Percentiles rank a stretch among this genome's conserved stretches.
Conservation (phyloP, 1,140 invertebrate species). For the Ceratina japonica region DNA sequence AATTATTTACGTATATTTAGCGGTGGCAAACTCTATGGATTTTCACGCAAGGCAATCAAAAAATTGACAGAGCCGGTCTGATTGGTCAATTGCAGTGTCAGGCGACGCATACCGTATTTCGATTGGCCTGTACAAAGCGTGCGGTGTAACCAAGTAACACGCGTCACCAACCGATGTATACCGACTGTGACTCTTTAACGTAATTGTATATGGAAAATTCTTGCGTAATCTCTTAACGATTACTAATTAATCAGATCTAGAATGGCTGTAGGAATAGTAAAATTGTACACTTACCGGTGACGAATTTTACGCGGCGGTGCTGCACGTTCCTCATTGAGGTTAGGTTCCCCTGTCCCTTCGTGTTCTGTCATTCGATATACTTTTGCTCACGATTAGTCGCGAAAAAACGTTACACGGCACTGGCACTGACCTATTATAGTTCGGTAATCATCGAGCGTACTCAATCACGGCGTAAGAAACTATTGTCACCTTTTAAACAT, state of each 20-base stretch:
- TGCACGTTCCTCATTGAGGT: slow-evolving; percentile 71
- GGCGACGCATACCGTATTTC: slow-evolving; percentile 65
- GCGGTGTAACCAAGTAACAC: slow-evolving; percentile 61
- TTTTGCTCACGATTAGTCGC: slow-evolving; percentile 16
- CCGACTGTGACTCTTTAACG: slow-evolving; percentile 16
- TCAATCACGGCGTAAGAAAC: slow-evolving; percentile 19
- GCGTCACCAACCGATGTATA: slow-evolving; percentile 56
- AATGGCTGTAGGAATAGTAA: neutral
- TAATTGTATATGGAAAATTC: slow-evolving; percentile 1
- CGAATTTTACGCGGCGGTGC: slow-evolving; percentile 74
- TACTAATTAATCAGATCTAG: neutral
- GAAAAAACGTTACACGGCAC: slow-evolving; percentile 23
- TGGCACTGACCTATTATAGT: neutral
- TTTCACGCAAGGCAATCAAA: slow-evolving; percentile 56
- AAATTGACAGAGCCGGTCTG: slow-evolving; percentile 49
- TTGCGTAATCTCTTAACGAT: neutral
- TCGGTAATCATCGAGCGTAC: slow-evolving; percentile 15
- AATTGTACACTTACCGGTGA: slow-evolving; percentile 73
- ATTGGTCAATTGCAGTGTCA: slow-evolving; percentile 71
- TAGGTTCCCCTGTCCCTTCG: slow-evolving; percentile 67
- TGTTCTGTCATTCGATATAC: slow-evolving; percentile 72
- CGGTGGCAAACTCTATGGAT: slow-evolving; percentile 49
- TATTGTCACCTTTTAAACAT: slow-evolving; percentile 47
- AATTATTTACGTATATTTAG: slow-evolving; percentile 28
- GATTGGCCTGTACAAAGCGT: slow-evolving; percentile 66